A percentile compares a stretch with the other conserved stretches of the same genome.
These are phyloP conservation scores for Hydrochoerus hydrochaeris DNA, from an alignment of 2,113 vertebrate species.

Conservation along the genomic window DNA sequence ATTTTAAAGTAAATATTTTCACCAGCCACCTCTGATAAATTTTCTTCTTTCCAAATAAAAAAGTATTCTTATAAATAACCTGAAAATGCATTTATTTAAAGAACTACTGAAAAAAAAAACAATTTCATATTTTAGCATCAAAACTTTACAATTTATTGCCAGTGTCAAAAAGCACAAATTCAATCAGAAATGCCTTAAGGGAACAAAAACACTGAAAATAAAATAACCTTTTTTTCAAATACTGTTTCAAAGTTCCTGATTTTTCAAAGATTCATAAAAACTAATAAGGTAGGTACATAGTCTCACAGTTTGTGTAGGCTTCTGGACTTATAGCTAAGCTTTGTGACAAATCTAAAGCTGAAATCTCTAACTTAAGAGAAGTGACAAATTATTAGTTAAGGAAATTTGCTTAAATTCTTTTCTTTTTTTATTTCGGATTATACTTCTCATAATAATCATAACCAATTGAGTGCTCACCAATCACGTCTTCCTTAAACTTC, in stretches of 20 bases:
- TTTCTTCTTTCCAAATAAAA: constrained; percentile 43
- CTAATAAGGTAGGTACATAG: background rate
- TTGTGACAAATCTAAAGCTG: too few relatives aligned
- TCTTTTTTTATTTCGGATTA: constrained; percentile 17
- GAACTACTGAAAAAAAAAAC: background rate
- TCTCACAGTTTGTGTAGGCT: background rate
- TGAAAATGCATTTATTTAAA: constrained; percentile 8
- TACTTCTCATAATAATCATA: background rate
- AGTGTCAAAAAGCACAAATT: background rate
- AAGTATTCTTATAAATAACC: constrained; percentile 22
- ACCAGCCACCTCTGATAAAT: background rate
- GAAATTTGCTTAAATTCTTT: background rate
- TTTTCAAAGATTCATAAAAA: constrained; percentile 6
- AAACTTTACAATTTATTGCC: constrained; percentile 24
- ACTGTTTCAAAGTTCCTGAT: background rate
- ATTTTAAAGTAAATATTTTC: constrained; percentile 47
- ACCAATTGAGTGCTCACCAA: background rate
- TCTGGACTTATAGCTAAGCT: background rate
- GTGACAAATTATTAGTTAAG: background rate
- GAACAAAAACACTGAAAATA: background rate
- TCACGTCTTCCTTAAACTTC: background rate
- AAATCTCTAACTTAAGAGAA: background rate
- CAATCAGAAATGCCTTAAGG: constrained; percentile 3
- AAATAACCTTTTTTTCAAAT: background rate
- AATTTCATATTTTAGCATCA: constrained; percentile 38